phyloP scores from a whole-genome alignment of 2,113 vertebrate species.

The Rhabdomys dilectus region DNA sequence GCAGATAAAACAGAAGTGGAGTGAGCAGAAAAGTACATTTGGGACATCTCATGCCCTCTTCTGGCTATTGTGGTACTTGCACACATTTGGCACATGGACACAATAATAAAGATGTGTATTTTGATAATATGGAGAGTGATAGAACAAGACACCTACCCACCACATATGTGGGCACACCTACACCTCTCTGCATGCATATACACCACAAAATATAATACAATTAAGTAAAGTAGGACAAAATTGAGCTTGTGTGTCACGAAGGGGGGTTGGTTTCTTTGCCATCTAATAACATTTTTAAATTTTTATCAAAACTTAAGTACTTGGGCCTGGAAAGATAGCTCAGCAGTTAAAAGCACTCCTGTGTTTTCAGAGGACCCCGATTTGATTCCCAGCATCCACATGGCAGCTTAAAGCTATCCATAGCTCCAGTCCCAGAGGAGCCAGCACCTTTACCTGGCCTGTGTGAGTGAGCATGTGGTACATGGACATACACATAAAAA shows the following conservation, averaged over 20 bases:
- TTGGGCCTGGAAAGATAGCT: background rate
- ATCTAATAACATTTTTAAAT: constrained; percentile 4
- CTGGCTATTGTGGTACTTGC: background rate
- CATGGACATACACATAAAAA: background rate
- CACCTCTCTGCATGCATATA: background rate
- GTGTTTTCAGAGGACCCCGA: too few species aligned
- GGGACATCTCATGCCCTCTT: background rate
- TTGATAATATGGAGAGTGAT: background rate
- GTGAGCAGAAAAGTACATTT: background rate
- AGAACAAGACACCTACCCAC: background rate
- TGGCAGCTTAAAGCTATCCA: too few species aligned
- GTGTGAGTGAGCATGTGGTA: background rate
- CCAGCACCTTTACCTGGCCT: too few species aligned
- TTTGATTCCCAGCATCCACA: too few species aligned
- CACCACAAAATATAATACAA: background rate
- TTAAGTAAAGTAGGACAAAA: background rate
- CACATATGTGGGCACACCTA: background rate
- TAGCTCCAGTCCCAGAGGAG: too few species aligned
- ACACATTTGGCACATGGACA: background rate
- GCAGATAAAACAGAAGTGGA: background rate
- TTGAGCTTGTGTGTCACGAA: background rate
- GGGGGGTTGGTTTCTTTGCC: background rate
- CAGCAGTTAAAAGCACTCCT: background rate
- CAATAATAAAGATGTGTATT: background rate
- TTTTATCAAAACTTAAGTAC: background rate